Percentiles rank a stretch among this genome's conserved stretches.
These are phyloP conservation scores for Stigmatopora nigra DNA, from an alignment of 2,113 vertebrate genomes.

Conservation along the genomic window DNA sequence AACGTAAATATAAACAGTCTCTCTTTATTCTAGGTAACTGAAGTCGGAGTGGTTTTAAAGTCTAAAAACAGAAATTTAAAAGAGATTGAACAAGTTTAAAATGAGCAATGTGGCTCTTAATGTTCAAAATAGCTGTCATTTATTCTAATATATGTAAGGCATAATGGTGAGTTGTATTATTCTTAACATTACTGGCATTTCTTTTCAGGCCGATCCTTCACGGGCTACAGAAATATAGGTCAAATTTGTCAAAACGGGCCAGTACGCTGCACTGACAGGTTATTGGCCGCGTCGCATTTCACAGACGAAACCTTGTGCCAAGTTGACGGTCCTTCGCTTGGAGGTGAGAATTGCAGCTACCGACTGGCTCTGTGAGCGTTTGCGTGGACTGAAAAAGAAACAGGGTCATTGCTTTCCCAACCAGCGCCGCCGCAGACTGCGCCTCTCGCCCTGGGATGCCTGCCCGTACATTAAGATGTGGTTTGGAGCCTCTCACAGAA, in stretches of 20 bases:
- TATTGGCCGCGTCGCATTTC: slow-evolving; percentile 30
- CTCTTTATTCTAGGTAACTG: too few species aligned
- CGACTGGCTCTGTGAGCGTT: slow-evolving; percentile 15
- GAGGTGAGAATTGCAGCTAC: slow-evolving; percentile 44
- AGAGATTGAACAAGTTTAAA: too few species aligned
- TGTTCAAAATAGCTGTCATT: too few species aligned
- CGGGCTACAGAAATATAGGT: slow-evolving; percentile 18
- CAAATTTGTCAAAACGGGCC: slow-evolving; percentile 26
- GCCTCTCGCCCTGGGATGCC: slow-evolving; percentile 56
- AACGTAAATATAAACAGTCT: too few species aligned
- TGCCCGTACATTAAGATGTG: slow-evolving; percentile 67
- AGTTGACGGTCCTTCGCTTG: slow-evolving; percentile 36
- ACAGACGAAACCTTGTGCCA: slow-evolving; percentile 38
- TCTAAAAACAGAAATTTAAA: too few species aligned
- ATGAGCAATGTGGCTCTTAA: too few species aligned
- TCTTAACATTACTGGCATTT: too few species aligned
- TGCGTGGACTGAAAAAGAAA: slow-evolving; percentile 37
- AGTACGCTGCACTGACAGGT: slow-evolving; percentile 39
- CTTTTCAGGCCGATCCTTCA: too few species aligned
- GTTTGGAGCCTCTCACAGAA: slow-evolving; percentile 60
- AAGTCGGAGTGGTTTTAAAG: too few species aligned
- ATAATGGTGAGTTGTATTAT: too few species aligned
- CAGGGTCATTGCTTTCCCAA: slow-evolving; percentile 36
- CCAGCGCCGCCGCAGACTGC: slow-evolving; percentile 51
- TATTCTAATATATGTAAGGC: too few species aligned